Base-by-base conservation (phyloP, 2,888 invertebrate species). In the Blastobasis adustella region DNA sequence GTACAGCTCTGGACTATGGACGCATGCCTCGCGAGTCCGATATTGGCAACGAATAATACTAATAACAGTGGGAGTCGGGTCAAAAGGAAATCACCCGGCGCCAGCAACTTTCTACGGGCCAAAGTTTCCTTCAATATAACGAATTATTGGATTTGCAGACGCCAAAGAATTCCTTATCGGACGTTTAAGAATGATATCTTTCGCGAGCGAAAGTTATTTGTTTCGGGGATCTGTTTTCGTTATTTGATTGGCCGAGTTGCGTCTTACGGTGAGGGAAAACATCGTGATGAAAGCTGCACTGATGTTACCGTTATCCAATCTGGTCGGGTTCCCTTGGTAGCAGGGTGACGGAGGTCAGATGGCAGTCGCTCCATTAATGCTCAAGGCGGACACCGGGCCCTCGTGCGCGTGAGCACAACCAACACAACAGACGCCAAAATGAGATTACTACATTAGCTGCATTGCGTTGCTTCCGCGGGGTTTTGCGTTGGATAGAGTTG, bases 111-210 rank as follows among this genome's bases (percentile, higher is more conserved):
- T 63, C 64, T 58, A 61, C 61, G 68, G 51, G 56, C 56, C 8
- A 55, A 70, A 73, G 70, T 58, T 73, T 71, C 68, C 66, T 70
- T 71, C 70, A 71, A 72, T 69, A 71, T 71, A 69, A 73, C 71
- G 71, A 73, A 73, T 73, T 73, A 73, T 73, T 73, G 68, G 71
- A 73, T 73, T 67, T 68, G 68, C 71, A 67, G 67, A 66, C 65
- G 62, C 63, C 61, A 62, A 64, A 59, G 63, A 66, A 69, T 68
- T 67, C 63, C 36, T 66, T 74, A 75, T 77, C 73, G 73, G 72
- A 77, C 73, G 69, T 73, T 69, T 61, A 65, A 60, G 61, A 62
- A 60, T 76, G 75, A 81, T 80, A 75, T 77, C 72, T 71, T 71
- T 76, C 69, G 74, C 70, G 62, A 9, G 63, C 63, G 54, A 54